phyloP scores from a whole-genome alignment of 2,113 vertebrate genomes.

The Myxocyprinus asiaticus region DNA sequence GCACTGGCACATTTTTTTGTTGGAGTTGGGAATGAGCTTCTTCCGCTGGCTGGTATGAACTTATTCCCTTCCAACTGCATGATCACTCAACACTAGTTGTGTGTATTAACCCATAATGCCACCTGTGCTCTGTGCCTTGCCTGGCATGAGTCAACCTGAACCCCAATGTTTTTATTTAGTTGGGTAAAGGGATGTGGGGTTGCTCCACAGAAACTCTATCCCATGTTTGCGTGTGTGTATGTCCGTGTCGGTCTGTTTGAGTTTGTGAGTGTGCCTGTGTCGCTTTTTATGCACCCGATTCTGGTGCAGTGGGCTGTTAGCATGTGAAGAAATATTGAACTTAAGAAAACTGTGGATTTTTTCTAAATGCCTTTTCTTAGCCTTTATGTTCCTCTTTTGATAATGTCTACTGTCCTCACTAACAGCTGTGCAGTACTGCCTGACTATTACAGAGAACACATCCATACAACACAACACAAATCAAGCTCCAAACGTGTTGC shows the following conservation, averaged over 20 bases:
- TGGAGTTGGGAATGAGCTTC: conserved; percentile 74
- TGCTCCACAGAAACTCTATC: conserved; percentile 40
- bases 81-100: conserved; percentile 65
- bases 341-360: conserved; percentile 77
- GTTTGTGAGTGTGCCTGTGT: conserved; percentile 45
- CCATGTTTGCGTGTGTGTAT: conserved; percentile 42
- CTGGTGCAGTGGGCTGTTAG: conserved; percentile 52
- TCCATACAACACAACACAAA: conserved; percentile 64
- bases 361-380: conserved; percentile 64
- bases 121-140: conserved; percentile 45
- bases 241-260: conserved; percentile 39
- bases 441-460: conserved; percentile 68
- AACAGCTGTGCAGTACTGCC: conserved; percentile 69
- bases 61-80: conserved; percentile 62
- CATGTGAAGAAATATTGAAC: conserved; percentile 62
- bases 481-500: conserved; percentile 74
- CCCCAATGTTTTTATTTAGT: not conserved
- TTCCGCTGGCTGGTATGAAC: conserved; percentile 89
- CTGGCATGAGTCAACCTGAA: conserved; percentile 37
- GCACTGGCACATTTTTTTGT: conserved; percentile 72
- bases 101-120: conserved; percentile 49
- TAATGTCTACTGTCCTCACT: conserved; percentile 69
- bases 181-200: conserved; percentile 19
- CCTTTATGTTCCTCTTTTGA: conserved; percentile 55
- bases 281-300: conserved; percentile 53